phyloP scores from a whole-genome alignment of 2,888 invertebrate genomes.

The Agrochola circellaris region DNA sequence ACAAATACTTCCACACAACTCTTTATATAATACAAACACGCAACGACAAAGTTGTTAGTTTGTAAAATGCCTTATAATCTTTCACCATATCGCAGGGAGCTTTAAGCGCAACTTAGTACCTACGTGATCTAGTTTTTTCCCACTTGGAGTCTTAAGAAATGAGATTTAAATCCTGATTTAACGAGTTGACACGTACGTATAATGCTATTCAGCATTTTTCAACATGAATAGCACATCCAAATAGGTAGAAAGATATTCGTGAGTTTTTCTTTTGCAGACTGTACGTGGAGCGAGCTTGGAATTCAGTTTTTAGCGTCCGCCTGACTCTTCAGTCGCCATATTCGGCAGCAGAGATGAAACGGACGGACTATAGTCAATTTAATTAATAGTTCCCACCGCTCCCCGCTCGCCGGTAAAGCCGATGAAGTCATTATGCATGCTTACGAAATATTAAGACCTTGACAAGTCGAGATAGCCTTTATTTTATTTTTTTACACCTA shows the following conservation, averaged over 20 bases:
- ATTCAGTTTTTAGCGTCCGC: conserved; percentile 83
- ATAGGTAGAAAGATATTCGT: conserved; percentile 75
- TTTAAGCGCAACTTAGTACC: conserved; percentile 55
- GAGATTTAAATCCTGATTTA: conserved; percentile 78
- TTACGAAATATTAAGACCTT: conserved; percentile 78
- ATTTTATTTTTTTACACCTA: conserved; percentile 68
- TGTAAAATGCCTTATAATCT: conserved; percentile 67
- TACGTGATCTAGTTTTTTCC: conserved; percentile 74
- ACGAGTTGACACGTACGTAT: conserved; percentile 78
- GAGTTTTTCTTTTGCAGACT: conserved; percentile 78
- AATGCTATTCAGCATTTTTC: conserved; percentile 78
- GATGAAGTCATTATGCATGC: conserved; percentile 85
- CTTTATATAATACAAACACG: conserved; percentile 59
- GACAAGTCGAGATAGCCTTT: conserved; percentile 57
- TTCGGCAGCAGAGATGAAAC: conserved; percentile 77
- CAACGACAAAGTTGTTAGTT: conserved; percentile 62
- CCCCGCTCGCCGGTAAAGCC: conserved; percentile 68
- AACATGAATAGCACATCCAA: conserved; percentile 75
- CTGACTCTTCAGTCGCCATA: conserved; percentile 79
- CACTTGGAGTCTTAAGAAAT: conserved; percentile 66
- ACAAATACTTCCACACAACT: conserved; percentile 54
- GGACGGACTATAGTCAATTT: conserved; percentile 77
- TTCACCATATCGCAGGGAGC: conserved; percentile 64
- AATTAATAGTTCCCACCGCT: conserved; percentile 82
- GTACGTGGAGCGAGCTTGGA: conserved; percentile 75